These are phyloP conservation scores for Diuraphis noxia DNA, from an alignment of 1,140 invertebrate genomes.

Conservation along the genomic window DNA sequence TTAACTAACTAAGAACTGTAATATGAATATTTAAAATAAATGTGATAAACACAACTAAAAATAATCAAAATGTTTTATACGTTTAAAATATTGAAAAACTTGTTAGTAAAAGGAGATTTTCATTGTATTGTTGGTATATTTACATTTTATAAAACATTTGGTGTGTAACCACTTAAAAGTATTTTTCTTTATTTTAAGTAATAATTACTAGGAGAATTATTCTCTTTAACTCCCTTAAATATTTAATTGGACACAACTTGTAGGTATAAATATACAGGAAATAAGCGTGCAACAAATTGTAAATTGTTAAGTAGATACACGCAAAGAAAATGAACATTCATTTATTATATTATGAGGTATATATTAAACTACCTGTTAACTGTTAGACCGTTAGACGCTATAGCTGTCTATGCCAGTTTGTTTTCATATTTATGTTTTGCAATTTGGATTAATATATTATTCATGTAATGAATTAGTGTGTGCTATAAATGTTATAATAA, in stretches of 20 bases:
- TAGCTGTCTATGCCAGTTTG: neutral
- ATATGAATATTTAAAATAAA: neutral
- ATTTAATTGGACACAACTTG: neutral
- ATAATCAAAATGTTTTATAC: neutral
- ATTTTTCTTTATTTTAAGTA: neutral
- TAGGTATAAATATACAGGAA: neutral
- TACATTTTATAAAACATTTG: neutral
- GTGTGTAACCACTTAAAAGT: neutral
- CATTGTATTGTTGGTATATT: neutral
- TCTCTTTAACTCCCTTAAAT: neutral
- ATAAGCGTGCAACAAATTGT: neutral
- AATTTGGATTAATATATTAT: neutral
- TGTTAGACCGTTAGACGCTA: neutral
- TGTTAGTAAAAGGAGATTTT: neutral
- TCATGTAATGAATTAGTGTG: neutral
- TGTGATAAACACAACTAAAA: neutral
- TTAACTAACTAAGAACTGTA: no score
- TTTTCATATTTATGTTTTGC: neutral
- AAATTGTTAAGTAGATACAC: neutral
- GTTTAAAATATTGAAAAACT: neutral
- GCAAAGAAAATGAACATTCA: neutral
- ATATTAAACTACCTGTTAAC: neutral
- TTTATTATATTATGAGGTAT: neutral
- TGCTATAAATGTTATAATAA: neutral
- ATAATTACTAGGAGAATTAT: neutral